phyloP scores from a whole-genome alignment of 2,113 vertebrate genomes.

The Heteronetta atricapilla region DNA sequence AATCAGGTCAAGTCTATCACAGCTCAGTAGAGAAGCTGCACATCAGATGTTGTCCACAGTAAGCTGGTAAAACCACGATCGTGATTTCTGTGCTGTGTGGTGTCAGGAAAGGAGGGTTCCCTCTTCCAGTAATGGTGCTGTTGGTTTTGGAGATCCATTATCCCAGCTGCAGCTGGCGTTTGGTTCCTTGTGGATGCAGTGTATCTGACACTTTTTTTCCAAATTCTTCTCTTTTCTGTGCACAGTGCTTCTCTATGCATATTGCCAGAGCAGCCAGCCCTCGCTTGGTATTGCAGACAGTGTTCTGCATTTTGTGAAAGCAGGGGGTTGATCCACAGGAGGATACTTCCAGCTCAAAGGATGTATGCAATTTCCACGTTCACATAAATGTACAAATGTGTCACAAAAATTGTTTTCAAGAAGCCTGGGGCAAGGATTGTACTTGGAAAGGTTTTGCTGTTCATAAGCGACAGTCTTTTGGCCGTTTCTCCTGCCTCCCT shows the following conservation, averaged over 20 bases:
- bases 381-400: rapidly evolving
- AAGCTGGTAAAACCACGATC: neutral
- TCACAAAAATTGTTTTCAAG: neutral
- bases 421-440: neutral
- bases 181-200: neutral
- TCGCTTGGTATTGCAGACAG: neutral
- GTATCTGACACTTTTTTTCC: neutral
- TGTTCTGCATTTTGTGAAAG: neutral
- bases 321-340: neutral
- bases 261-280: neutral
- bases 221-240: neutral
- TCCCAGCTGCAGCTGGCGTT: neutral
- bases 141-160: neutral
- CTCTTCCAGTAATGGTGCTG: neutral
- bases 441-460: neutral
- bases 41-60: neutral
- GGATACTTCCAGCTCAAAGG: neutral
- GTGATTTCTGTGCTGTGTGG: neutral
- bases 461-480: neutral
- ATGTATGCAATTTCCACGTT: neutral
- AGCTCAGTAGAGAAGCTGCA: neutral
- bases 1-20: neutral
- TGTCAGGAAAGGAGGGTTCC: neutral
- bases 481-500: neutral
- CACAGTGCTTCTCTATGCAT: neutral